Evolutionary conservation across 2,797 vertebrate species (phyloP), one percentile per base, ranked within the genome.

Genomic region (Nannoperca obscura): DNA sequence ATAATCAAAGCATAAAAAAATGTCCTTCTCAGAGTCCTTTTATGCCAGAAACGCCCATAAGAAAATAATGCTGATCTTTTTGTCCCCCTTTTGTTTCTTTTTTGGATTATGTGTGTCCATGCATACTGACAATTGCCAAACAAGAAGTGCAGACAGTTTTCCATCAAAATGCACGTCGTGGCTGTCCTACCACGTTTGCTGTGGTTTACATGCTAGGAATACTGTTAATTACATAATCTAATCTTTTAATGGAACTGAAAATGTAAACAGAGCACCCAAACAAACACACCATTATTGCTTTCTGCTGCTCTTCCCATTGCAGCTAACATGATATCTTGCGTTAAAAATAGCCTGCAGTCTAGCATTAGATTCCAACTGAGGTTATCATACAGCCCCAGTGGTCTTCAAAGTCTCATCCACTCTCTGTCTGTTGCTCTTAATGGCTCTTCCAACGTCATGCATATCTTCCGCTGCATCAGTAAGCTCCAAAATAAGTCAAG

Each of bases 391-490:
- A 59, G 74, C 46, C 72, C 34, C 80, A 58, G 54, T 53, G 52
- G 46, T 69, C 74, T 83, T 58, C 27, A 15, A 76, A 67, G 74
- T 83, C 71, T 86, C 65, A 63, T 83, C 55, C 44, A 15, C 65
- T 83, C 76, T 76, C 19, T 17, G 50, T 80, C 69, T 84, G 54
- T 72, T 80, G 50, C 59, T 68, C 58, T 58, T 74, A 81, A 84
- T 64, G 64, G 74, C 68, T 85, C 74, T 57, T 60, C 72, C 72
- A 54, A 67, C 53, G 2, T 80, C 81, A 72, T 78, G 64, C 60
- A 67, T 88, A 80, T 89, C 83, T 73, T 13, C 47, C 0, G 3
- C 83, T 76, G 82, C 83, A 91, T 89, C 84, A 80, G 70, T 71
- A 52, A 74, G 73, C 82, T 71, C 64, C 78, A 68, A 75, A 82